phyloP scores from a whole-genome alignment of 2,797 vertebrate genomes.

The Pseudochromis fuscus region DNA sequence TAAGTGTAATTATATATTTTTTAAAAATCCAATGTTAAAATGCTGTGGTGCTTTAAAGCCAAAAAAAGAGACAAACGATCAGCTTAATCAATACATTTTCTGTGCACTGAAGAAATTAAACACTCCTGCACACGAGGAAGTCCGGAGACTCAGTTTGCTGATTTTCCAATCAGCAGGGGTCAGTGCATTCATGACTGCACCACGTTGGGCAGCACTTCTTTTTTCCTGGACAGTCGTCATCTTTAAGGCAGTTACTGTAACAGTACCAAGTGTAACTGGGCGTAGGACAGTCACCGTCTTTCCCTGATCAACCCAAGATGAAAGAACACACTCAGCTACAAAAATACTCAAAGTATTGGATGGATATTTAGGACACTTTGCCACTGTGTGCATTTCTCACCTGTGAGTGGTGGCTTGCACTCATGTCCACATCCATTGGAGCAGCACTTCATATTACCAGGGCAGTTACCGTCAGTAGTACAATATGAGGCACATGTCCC shows the following conservation, averaged over 20 bases:
- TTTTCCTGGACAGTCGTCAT: conserved; percentile 82
- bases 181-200: conserved; percentile 83
- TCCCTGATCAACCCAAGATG: conserved; percentile 72
- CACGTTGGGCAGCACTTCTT: conserved; percentile 85
- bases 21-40: background rate
- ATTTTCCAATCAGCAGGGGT: conserved; percentile 74
- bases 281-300: conserved; percentile 80
- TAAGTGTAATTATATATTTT: background rate
- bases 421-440: conserved; percentile 81
- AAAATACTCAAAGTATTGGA: background rate
- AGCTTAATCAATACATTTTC: background rate
- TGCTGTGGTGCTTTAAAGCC: no score
- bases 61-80: background rate
- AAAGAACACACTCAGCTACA: conserved; percentile 10
- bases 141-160: background rate
- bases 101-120: conserved; percentile 1
- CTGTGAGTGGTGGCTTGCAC: conserved; percentile 78
- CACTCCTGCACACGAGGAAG: background rate
- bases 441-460: conserved; percentile 82
- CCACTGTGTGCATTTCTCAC: conserved; percentile 49
- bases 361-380: background rate
- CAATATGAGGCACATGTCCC: conserved; percentile 80
- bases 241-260: no score
- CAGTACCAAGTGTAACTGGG: conserved; percentile 83
- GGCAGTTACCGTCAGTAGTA: conserved; percentile 79